These are phyloP conservation scores for Cheumatopsyche charites DNA, from an alignment of 1,140 invertebrate species.

Conservation along the genomic window DNA sequence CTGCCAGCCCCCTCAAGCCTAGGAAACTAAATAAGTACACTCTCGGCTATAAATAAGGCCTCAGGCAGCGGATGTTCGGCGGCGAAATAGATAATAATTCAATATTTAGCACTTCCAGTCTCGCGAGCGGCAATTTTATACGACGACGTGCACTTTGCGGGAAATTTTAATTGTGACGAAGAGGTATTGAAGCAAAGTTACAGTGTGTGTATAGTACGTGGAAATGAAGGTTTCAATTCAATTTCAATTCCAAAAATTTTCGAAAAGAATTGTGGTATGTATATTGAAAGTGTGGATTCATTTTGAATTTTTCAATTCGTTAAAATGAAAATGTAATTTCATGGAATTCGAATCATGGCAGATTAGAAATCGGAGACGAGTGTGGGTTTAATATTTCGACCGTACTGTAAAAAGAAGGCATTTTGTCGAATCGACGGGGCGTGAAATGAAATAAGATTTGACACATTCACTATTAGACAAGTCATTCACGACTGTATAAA, in stretches of 20 bases:
- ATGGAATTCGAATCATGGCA: too few species aligned
- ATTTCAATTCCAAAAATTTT: too few species aligned
- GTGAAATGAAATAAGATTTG: slow-evolving; percentile 32
- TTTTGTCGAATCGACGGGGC: slow-evolving; percentile 25
- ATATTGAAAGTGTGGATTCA: too few species aligned
- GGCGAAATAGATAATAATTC: slow-evolving; percentile 23
- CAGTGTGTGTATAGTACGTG: too few species aligned
- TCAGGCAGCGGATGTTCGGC: neutral
- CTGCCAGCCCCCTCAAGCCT: slow-evolving; percentile 8
- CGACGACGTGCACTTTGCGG: neutral
- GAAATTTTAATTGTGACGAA: slow-evolving; percentile 1
- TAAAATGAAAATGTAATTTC: too few species aligned
- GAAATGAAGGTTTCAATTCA: too few species aligned
- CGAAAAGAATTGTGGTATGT: too few species aligned
- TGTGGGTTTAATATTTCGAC: too few species aligned
- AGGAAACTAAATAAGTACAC: slow-evolving; percentile 20
- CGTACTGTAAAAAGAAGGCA: neutral
- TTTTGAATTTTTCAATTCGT: too few species aligned
- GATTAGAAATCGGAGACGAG: too few species aligned
- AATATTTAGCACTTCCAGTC: slow-evolving; percentile 14
- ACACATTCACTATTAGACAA: slow-evolving; percentile 10
- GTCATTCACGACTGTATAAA: too few species aligned
- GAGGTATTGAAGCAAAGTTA: neutral
- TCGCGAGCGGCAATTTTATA: slow-evolving; percentile 11
- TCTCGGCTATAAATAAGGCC: slow-evolving; percentile 15